Conservation (phyloP, 1,140 invertebrate genomes). For the Physella acuta region DNA sequence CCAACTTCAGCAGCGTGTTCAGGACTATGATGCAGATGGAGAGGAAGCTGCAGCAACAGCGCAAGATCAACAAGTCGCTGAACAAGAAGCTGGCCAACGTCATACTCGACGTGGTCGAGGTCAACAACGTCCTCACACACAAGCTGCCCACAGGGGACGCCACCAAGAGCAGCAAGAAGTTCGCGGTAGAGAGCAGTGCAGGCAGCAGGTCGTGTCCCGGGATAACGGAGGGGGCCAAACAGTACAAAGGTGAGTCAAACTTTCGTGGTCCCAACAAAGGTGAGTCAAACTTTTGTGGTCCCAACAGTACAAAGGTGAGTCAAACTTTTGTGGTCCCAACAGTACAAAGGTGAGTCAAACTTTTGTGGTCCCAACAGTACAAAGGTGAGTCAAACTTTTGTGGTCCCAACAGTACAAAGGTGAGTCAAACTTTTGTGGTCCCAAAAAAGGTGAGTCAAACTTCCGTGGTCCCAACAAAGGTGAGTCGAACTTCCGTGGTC, state of each 20-base stretch:
- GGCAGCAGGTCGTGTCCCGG: conserved; percentile 35
- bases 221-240: conserved; percentile 29
- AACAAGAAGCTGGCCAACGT: conserved; percentile 52
- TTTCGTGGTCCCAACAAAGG: too few relatives aligned
- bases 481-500: too few relatives aligned
- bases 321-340: too few relatives aligned
- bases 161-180: conserved; percentile 27
- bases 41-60: conserved; percentile 38
- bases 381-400: too few relatives aligned
- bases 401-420: too few relatives aligned
- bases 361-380: too few relatives aligned
- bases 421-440: too few relatives aligned
- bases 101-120: conserved; percentile 51
- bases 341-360: too few relatives aligned
- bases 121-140: conserved; percentile 48
- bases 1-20: conserved; percentile 47
- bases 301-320: too few relatives aligned
- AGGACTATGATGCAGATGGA: conserved; percentile 47
- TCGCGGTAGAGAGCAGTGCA: conserved; percentile 45
- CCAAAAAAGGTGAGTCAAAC: too few relatives aligned
- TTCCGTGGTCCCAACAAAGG: too few relatives aligned
- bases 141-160: conserved; percentile 28
- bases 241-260: conserved; percentile 43
- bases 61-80: conserved; percentile 40
- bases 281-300: too few relatives aligned